Evolutionary conservation across 1,140 invertebrate species (phyloP).

Genomic region (Phymorhynchus buccinoides): DNA sequence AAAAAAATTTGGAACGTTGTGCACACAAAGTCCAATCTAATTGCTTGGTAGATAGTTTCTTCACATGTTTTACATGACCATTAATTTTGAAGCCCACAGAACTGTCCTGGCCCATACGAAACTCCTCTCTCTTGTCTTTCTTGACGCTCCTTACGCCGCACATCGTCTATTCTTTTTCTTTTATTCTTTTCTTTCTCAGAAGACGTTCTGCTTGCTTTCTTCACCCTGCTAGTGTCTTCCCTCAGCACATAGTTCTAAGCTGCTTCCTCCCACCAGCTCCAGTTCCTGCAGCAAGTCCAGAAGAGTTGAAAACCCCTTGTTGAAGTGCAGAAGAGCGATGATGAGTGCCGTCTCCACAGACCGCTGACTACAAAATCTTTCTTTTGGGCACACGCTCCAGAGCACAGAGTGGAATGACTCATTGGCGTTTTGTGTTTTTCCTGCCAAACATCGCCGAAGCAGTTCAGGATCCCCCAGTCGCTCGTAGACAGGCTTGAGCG

Average conservation of each 20-base stretch:
- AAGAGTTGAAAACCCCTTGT: background rate
- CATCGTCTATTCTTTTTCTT: too few relatives aligned
- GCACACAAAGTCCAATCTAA: too few relatives aligned
- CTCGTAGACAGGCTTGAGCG: background rate
- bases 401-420: background rate
- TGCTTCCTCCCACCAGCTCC: background rate
- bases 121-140: too few relatives aligned
- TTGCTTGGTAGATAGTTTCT: too few relatives aligned
- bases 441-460: background rate
- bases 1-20: too few relatives aligned
- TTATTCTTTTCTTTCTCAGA: background rate
- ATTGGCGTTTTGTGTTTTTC: constrained; percentile 24
- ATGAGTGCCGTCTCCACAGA: background rate
- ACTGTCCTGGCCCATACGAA: too few relatives aligned
- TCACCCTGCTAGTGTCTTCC: background rate
- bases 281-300: background rate
- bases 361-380: background rate
- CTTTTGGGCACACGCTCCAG: background rate
- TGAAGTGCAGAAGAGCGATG: background rate
- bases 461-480: constrained; percentile 3
- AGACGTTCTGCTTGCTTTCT: background rate
- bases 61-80: too few relatives aligned
- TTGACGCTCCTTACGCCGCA: too few relatives aligned
- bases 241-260: background rate
- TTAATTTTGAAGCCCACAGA: too few relatives aligned